Percentiles rank a stretch among this genome's conserved stretches.
Evolutionary conservation across 1,140 invertebrate species (phyloP).

Genomic region (Reticulitermes speratus): DNA sequence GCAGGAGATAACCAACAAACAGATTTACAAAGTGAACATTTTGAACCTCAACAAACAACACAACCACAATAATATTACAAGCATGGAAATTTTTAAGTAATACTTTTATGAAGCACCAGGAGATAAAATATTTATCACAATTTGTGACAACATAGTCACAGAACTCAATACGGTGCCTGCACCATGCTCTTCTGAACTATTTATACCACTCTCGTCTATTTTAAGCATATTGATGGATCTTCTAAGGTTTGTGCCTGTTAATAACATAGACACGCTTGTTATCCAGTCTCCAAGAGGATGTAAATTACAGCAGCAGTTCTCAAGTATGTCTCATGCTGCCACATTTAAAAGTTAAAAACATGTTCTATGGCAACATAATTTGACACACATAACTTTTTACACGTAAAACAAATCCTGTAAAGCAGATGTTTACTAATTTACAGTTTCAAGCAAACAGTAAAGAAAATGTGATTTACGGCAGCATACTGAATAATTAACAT

Average conservation of each 20-base stretch:
- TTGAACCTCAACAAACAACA: not conserved
- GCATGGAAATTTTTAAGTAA: conserved; percentile 2
- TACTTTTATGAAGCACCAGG: not conserved
- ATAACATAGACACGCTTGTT: not conserved
- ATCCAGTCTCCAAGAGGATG: not conserved
- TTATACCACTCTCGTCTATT: not conserved
- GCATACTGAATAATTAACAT: too few species aligned
- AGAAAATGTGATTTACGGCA: too few species aligned
- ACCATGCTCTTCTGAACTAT: not conserved
- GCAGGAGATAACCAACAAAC: not conserved
- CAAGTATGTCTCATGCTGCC: not conserved
- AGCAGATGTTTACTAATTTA: too few species aligned
- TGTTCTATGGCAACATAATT: too few species aligned
- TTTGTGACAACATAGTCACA: not conserved
- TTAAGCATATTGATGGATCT: not conserved
- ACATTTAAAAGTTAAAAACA: too few species aligned
- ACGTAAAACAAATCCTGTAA: too few species aligned
- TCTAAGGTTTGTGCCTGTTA: not conserved
- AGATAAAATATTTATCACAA: not conserved
- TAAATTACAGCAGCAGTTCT: not conserved
- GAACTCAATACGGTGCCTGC: not conserved
- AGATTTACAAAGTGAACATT: not conserved
- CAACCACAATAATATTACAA: not conserved
- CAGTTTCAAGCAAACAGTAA: too few species aligned
- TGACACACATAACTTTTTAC: too few species aligned